Evolutionary conservation across 1,140 invertebrate species (phyloP).

Genomic region (Drosophila setifemur): DNA sequence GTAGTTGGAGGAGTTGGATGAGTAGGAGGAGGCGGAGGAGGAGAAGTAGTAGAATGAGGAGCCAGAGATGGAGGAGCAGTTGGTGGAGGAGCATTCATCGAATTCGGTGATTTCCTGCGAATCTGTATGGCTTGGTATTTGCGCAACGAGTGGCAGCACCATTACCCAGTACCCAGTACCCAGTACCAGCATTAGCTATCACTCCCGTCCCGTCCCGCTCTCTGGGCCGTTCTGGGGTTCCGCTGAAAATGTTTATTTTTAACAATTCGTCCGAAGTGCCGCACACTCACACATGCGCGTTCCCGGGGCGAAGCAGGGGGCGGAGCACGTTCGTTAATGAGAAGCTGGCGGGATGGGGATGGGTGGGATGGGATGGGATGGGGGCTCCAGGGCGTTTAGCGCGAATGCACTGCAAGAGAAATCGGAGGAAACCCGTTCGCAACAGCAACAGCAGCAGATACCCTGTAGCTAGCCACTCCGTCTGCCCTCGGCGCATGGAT

Average conservation of each 20-base stretch:
- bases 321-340: constrained; percentile 41
- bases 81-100: too few relatives aligned
- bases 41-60: too few relatives aligned
- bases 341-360: constrained; percentile 1
- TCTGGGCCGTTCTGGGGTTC: constrained; percentile 42
- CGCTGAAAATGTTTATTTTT: constrained; percentile 74
- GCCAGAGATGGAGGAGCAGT: too few relatives aligned
- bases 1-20: too few relatives aligned
- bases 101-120: constrained; percentile 9
- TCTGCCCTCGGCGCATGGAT: background rate
- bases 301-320: background rate
- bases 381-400: constrained; percentile 7
- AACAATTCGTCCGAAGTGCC: constrained; percentile 66
- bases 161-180: too few relatives aligned
- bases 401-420: constrained; percentile 29
- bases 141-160: too few relatives aligned
- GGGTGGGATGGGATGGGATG: background rate
- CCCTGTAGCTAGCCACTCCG: constrained; percentile 1
- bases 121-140: constrained; percentile 21
- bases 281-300: background rate
- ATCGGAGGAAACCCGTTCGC: constrained; percentile 37
- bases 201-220: too few relatives aligned
- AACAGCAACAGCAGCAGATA: too few relatives aligned
- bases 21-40: too few relatives aligned
- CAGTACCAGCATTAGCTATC: background rate